Evolutionary conservation across 1,140 invertebrate genomes (phyloP).

Genomic region (Drosophila funebris): DNA sequence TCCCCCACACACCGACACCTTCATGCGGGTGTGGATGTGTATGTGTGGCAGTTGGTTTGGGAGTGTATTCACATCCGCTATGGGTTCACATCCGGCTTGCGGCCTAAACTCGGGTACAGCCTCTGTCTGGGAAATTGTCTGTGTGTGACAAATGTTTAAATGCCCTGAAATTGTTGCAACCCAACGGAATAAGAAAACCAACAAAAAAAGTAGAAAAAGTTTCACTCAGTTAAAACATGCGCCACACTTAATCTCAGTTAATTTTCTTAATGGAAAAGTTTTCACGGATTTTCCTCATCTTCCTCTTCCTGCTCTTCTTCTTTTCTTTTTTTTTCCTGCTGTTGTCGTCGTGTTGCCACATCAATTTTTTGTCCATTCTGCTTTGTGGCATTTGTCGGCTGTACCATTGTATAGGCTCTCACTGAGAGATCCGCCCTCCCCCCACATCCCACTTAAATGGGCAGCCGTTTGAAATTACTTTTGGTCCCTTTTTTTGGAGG

Average conservation of each 20-base stretch:
- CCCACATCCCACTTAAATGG: slow-evolving; percentile 12
- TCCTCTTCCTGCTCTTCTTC: slow-evolving; percentile 10
- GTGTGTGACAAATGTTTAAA: slow-evolving; percentile 75
- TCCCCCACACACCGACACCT: not conserved
- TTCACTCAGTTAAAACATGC: slow-evolving; percentile 50
- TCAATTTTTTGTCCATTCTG: slow-evolving; percentile 18
- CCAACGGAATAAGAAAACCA: slow-evolving; percentile 10
- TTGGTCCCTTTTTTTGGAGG: not conserved
- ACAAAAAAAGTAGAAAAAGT: slow-evolving; percentile 13
- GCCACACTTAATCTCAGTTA: slow-evolving; percentile 79
- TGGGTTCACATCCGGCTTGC: slow-evolving; percentile 51
- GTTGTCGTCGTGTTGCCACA: slow-evolving; percentile 9
- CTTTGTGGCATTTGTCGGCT: slow-evolving; percentile 29
- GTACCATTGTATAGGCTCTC: slow-evolving; percentile 9
- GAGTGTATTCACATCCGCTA: slow-evolving; percentile 29
- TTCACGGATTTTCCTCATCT: slow-evolving; percentile 48
- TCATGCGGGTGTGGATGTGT: not conserved
- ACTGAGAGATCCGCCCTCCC: not conserved
- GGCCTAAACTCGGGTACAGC: slow-evolving; percentile 3
- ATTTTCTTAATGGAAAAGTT: slow-evolving; percentile 81
- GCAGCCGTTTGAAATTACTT: slow-evolving; percentile 54
- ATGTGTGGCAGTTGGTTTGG: not conserved
- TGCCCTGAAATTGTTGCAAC: slow-evolving; percentile 71
- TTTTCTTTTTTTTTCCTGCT: slow-evolving; percentile 1
- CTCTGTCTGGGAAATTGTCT: slow-evolving; percentile 25